Evolutionary conservation across 2,797 vertebrate genomes (phyloP), one percentile per base, ranked within the genome.

Genomic region (Myotis vivesi): DNA sequence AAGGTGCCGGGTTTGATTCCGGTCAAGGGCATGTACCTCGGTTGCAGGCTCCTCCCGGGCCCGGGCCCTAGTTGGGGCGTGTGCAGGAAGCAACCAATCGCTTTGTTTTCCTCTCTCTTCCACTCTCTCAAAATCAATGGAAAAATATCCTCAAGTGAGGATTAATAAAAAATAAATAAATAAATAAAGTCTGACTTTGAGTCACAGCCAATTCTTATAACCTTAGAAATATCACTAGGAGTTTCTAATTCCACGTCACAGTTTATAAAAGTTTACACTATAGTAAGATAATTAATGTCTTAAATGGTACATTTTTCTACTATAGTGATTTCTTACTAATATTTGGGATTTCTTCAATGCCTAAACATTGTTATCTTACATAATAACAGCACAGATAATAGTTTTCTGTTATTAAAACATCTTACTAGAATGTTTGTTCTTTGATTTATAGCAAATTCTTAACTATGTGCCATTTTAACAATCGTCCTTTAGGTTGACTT

Each of bases 401-500:
- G 6, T 44, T 92, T 80, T 82, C 81, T 94, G 38, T 57, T 36
- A 72, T 79, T 53, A 5, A 77, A 51, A 82, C 30, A 46, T 36
- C 30, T 95, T 77, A 83, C n/a, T 66, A 93, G 55, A 69, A 93
- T 22, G 7, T 85, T 92, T 85, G 89, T 72, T 85, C 73, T 95
- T 87, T 86, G 69, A 59, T 77, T 96, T 93, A 44, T 75, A 87
- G 73, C 25, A 92, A 94, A 94, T 92, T 83, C 90, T 94, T 87
- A 92, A 82, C 25, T 8, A 49, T n/a, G 46, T 72, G 53, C 25
- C 76, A 93, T 64, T 89, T 91, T 82, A 94, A 89, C 66, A 87
- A 9, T 30, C 95, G 36, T 9, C 51, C 22, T 76, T 90, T 55
- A 87, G 38, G 87, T 30, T 59, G 16, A 68, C 36, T 41, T 95